Conservation (phyloP, 2,113 vertebrate species). For the Psettodes erumei region DNA sequence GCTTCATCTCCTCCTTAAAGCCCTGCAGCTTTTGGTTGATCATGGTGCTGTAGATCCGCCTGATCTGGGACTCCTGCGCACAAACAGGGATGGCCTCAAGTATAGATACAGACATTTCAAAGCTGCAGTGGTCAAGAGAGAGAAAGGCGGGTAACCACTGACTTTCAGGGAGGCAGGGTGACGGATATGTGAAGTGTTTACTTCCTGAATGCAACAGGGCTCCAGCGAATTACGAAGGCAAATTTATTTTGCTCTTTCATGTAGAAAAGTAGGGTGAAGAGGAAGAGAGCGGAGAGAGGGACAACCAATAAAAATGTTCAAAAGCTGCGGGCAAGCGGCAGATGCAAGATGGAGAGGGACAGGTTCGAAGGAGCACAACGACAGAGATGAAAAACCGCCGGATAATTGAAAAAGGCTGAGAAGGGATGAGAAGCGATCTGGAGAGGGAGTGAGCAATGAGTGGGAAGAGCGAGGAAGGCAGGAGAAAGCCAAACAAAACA, state of each 20-base stretch:
- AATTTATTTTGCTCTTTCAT: conserved; percentile 2
- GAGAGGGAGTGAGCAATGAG: conserved; percentile 36
- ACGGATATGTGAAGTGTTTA: conserved; percentile 3
- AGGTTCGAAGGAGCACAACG: conserved; percentile 67
- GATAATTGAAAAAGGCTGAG: conserved; percentile 67
- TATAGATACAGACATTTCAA: not conserved
- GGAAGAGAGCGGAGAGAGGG: conserved; percentile 4
- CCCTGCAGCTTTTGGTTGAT: conserved; percentile 90
- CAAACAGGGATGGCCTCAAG: not conserved
- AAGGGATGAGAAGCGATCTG: conserved; percentile 62
- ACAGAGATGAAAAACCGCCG: conserved; percentile 68
- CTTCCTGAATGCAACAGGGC: not conserved
- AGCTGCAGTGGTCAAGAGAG: not conserved
- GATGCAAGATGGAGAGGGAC: conserved; percentile 54
- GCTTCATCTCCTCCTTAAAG: conserved; percentile 88
- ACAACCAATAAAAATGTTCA: conserved; percentile 56
- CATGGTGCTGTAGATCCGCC: conserved; percentile 89
- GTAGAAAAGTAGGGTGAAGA: not conserved
- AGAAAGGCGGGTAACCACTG: not conserved
- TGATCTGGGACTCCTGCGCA: conserved; percentile 87
- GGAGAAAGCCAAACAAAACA: conserved; percentile 45
- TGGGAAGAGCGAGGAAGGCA: conserved; percentile 19
- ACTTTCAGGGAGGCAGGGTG: not conserved
- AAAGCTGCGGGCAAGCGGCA: conserved; percentile 54
- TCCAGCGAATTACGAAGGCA: not conserved